Evolutionary conservation across 2,888 invertebrate species (phyloP).

Genomic region (Steromphala cineraria): DNA sequence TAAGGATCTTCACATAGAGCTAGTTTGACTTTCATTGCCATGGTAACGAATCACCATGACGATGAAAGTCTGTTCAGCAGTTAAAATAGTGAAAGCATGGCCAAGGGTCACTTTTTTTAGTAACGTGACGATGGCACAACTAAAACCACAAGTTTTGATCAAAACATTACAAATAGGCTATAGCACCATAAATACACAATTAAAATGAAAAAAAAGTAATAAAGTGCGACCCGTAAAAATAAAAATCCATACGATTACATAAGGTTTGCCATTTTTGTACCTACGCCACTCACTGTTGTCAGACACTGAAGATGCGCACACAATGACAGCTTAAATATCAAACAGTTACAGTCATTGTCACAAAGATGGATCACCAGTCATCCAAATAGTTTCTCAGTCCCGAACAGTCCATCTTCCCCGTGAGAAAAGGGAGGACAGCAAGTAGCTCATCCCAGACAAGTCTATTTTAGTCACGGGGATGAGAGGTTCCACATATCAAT

Average conservation of each 20-base stretch:
- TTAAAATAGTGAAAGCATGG: too few relatives aligned
- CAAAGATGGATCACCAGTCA: not conserved
- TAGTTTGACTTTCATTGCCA: too few relatives aligned
- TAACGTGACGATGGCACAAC: not conserved
- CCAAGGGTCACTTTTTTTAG: too few relatives aligned
- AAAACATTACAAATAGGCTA: conserved; percentile 15
- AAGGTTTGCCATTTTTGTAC: conserved; percentile 19
- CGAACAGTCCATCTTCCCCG: not conserved
- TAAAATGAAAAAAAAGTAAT: conserved; percentile 8
- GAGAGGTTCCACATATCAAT: conserved; percentile 6
- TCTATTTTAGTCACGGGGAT: not conserved
- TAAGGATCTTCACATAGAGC: too few relatives aligned
- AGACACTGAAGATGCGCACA: not conserved
- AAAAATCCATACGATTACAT: conserved; percentile 9
- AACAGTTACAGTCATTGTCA: conserved; percentile 2
- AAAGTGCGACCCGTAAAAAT: conserved; percentile 17
- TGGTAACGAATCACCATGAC: too few relatives aligned
- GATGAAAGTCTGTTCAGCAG: too few relatives aligned
- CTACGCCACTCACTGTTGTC: not conserved
- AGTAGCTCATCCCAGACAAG: not conserved
- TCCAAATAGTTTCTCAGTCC: not conserved
- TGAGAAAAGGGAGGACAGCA: not conserved
- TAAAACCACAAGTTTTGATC: conserved; percentile 13
- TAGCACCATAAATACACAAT: conserved; percentile 19
- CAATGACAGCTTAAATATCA: not conserved